Evolutionary conservation across 2,888 invertebrate species (phyloP).

Genomic region (Campoplex nolae): DNA sequence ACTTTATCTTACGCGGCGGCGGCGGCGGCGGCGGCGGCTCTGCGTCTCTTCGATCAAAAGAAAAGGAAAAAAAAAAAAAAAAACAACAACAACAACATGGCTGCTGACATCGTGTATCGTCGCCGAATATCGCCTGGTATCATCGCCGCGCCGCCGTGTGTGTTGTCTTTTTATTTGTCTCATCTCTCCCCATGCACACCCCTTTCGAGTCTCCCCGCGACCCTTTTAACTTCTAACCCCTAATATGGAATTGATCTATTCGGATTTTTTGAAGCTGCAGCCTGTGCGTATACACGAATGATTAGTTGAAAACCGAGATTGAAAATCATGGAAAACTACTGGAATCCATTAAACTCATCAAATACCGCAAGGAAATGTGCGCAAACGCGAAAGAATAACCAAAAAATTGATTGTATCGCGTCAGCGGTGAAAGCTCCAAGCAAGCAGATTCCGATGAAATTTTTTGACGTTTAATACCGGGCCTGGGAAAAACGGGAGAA

Average conservation of each 20-base stretch:
- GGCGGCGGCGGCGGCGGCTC: too few species aligned
- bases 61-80: too few species aligned
- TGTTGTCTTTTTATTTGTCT: too few species aligned
- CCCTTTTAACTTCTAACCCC: background rate
- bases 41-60: too few species aligned
- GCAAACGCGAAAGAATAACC: slow-evolving; percentile 37
- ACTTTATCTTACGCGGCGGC: too few species aligned
- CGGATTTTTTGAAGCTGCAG: background rate
- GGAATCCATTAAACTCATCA: background rate
- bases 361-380: background rate
- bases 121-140: too few species aligned
- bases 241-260: background rate
- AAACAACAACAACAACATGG: too few species aligned
- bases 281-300: background rate
- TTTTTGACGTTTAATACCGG: slow-evolving; percentile 16
- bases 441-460: slow-evolving; percentile 22
- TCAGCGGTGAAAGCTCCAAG: background rate
- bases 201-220: too few species aligned
- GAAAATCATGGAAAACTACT: slow-evolving; percentile 11
- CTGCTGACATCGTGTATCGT: too few species aligned
- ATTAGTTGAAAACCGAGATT: background rate
- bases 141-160: too few species aligned
- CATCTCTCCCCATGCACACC: too few species aligned
- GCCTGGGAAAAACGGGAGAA: too few species aligned
- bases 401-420: slow-evolving; percentile 37